Evolutionary conservation across 2,797 vertebrate genomes (phyloP), one percentile per base, ranked within the genome.

Genomic region (Crocidura indochinensis): DNA sequence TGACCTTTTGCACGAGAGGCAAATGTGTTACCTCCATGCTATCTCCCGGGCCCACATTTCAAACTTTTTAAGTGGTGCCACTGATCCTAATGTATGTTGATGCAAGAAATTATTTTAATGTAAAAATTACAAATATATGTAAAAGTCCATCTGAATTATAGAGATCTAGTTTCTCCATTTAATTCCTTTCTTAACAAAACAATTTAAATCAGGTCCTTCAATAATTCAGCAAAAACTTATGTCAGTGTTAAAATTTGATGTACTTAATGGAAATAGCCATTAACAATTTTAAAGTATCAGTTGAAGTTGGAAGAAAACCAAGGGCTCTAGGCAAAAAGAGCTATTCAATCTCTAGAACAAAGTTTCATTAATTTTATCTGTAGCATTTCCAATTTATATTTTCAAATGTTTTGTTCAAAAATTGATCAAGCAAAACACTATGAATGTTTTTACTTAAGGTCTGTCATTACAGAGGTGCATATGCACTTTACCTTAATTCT

Each of bases 351-450:
- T 62, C n/a, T 10, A 89, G 46, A 60, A 60, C 82, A 27, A 81
- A 51, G 29, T 67, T 19, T 67, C 65, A 81, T 15, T 80, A 73
- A 73, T 17, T 81, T 26, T 56, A 75, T 12, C 38, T 17, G 67
- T 0, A 89, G 6, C 47, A 75, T 20, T 82, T 81, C 26, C 38
- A 89, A 65, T 51, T 71, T 74, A 29, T 74, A 31, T 71, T 88
- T 89, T 56, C 31, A 88, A 78, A 51, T 75, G 9, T 56, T 14
- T 62, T 64, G 62, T 67, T 74, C 26, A 75, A 89, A 74, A 67
- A 67, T 56, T 56, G 12, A 60, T 49, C 73, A 71, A 82, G 46
- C 31, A 89, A 29, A 29, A 87, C 49, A 29, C 17, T 67, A 29
- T 26, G 60, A 64, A 75, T 56, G 26, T 22, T 82, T 14, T 69